These are phyloP conservation scores for Bombus fervidus DNA, from an alignment of 1,140 invertebrate genomes.

Conservation along the genomic window DNA sequence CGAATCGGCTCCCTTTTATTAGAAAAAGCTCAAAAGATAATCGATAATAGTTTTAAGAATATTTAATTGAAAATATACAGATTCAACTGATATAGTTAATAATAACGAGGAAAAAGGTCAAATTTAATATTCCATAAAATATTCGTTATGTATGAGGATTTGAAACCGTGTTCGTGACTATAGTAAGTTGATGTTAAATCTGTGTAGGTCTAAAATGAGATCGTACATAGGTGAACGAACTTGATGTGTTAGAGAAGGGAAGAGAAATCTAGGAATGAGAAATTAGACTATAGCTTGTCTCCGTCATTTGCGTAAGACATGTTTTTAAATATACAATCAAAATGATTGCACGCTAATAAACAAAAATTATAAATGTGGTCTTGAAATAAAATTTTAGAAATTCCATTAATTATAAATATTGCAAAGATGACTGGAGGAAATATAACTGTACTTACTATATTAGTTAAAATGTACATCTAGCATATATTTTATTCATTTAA, in stretches of 20 bases:
- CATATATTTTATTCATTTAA: too few relatives aligned
- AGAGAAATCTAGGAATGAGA: conserved; percentile 31
- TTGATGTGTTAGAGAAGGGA: conserved; percentile 12
- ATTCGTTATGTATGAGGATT: not conserved
- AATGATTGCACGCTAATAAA: not conserved
- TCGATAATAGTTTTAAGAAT: too few relatives aligned
- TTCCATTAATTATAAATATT: not conserved
- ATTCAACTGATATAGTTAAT: too few relatives aligned
- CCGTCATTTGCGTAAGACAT: conserved; percentile 29
- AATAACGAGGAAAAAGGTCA: too few relatives aligned
- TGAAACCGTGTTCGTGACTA: not conserved
- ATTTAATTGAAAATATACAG: too few relatives aligned
- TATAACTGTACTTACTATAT: not conserved
- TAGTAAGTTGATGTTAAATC: not conserved
- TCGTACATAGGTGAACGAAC: conserved; percentile 31
- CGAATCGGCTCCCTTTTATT: too few relatives aligned
- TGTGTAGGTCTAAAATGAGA: not conserved
- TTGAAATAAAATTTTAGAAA: not conserved
- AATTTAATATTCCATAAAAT: too few relatives aligned
- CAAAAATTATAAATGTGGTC: not conserved
- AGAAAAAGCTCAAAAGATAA: too few relatives aligned
- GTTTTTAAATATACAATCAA: not conserved
- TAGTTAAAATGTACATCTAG: too few relatives aligned
- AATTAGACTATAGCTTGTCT: conserved; percentile 20
- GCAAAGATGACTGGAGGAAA: not conserved